Conservation (phyloP, 2,113 vertebrate genomes). For the Cricetomys ansorgei region DNA sequence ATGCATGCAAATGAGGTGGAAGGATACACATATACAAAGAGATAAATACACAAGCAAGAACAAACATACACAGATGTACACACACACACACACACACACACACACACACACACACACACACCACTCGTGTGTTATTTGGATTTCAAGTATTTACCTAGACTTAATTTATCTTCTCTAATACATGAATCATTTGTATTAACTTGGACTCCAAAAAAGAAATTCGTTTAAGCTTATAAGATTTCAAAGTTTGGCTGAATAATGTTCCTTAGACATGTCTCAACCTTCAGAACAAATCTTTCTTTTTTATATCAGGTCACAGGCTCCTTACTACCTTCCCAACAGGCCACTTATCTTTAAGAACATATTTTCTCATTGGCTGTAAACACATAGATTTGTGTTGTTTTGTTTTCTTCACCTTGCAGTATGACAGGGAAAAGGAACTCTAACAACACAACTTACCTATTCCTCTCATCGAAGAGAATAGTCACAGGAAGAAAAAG, state of each 20-base stretch:
- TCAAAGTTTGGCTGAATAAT: slow-evolving; percentile 80
- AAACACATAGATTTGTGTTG: slow-evolving; percentile 84
- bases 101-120: neutral
- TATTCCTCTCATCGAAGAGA: slow-evolving; percentile 71
- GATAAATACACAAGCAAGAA: neutral
- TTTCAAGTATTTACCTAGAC: neutral
- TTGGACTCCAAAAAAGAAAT: slow-evolving; percentile 7
- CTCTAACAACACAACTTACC: slow-evolving; percentile 61
- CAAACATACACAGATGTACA: neutral
- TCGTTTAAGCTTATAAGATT: slow-evolving; percentile 50
- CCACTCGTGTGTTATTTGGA: neutral
- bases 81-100: neutral
- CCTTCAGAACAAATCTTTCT: slow-evolving; percentile 86
- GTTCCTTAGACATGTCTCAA: slow-evolving; percentile 82
- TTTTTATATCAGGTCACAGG: slow-evolving; percentile 83
- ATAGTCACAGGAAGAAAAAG: slow-evolving; percentile 45
- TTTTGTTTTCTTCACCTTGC: slow-evolving; percentile 82
- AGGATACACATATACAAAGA: neutral
- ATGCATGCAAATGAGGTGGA: too few relatives aligned
- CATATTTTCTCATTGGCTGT: slow-evolving; percentile 85
- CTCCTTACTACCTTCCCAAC: slow-evolving; percentile 84
- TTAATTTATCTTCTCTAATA: neutral
- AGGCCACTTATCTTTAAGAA: slow-evolving; percentile 85
- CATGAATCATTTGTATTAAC: slow-evolving; percentile 79
- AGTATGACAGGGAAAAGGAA: slow-evolving; percentile 15